phyloP scores from a whole-genome alignment of 2,113 vertebrate species.

The Sisor rabdophorus region DNA sequence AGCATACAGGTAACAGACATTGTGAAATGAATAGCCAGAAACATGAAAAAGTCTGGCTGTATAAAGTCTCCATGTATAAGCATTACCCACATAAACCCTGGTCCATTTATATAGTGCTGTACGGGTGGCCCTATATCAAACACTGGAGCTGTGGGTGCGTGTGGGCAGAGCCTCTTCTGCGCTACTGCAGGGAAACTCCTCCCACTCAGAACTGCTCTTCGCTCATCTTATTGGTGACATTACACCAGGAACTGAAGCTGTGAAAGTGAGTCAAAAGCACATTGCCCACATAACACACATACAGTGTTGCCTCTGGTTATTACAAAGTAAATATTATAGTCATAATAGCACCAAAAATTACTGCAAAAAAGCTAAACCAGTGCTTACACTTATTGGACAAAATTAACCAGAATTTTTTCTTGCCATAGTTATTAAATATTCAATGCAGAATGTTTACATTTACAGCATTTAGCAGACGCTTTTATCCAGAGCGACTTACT shows the following conservation, averaged over 20 bases:
- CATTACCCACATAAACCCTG: not conserved
- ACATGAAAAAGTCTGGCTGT: not conserved
- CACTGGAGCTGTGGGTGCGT: slow-evolving; percentile 79
- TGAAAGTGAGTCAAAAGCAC: slow-evolving; percentile 68
- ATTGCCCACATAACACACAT: not conserved
- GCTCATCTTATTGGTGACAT: slow-evolving; percentile 75
- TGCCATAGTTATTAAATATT: no score
- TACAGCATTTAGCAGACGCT: no score
- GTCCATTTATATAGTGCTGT: slow-evolving; percentile 61
- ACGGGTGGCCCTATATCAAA: slow-evolving; percentile 71
- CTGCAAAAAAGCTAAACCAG: no score
- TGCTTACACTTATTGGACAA: no score
- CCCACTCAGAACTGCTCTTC: slow-evolving; percentile 73
- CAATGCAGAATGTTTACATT: no score
- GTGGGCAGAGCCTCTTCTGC: slow-evolving; percentile 72
- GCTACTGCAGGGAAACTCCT: slow-evolving; percentile 76
- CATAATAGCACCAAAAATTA: no score
- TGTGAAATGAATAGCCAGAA: not conserved
- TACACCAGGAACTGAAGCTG: slow-evolving; percentile 70
- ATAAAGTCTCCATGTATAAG: not conserved
- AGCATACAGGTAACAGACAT: slow-evolving; percentile 77
- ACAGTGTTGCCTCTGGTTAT: no score
- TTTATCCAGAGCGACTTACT: no score
- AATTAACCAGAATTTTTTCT: no score
- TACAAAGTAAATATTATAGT: no score